Percentiles rank a stretch among this genome's conserved stretches.
Conservation (phyloP, 2,113 vertebrate species). For the Trogon surrucura region DNA sequence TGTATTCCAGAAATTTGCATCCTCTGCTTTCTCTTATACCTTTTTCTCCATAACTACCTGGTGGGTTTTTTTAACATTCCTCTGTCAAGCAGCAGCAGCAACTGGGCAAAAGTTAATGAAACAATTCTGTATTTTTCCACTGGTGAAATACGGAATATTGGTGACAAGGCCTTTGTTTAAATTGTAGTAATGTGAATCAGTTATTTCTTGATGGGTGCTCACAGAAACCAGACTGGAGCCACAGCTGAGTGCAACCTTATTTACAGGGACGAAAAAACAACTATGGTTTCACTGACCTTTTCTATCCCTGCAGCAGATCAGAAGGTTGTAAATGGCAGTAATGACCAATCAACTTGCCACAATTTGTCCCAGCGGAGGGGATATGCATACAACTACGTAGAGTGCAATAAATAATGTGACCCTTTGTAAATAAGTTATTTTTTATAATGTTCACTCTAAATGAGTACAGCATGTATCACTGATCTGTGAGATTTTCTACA, state of each 20-base stretch:
- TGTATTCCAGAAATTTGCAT: background rate
- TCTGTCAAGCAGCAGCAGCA: background rate
- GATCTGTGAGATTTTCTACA: background rate
- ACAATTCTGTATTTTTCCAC: slow-evolving; percentile 12
- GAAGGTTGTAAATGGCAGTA: background rate
- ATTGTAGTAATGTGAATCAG: background rate
- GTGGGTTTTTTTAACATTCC: background rate
- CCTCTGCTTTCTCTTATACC: background rate
- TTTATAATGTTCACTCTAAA: background rate
- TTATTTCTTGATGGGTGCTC: background rate
- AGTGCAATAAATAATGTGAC: background rate
- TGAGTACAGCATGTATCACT: background rate
- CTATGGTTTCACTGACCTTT: background rate
- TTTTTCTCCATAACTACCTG: background rate
- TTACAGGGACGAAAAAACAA: background rate
- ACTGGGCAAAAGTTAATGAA: background rate
- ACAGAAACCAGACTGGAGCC: background rate
- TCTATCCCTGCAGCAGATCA: background rate
- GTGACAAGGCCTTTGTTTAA: background rate
- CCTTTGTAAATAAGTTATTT: background rate
- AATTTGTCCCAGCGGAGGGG: background rate
- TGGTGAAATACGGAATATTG: background rate
- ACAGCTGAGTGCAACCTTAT: background rate
- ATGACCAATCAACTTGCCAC: background rate
- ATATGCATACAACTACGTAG: background rate